Percentiles rank a stretch among this genome's conserved stretches.
These are phyloP conservation scores for Lasioglossum lativentre DNA, from an alignment of 2,888 invertebrate species.

Conservation along the genomic window DNA sequence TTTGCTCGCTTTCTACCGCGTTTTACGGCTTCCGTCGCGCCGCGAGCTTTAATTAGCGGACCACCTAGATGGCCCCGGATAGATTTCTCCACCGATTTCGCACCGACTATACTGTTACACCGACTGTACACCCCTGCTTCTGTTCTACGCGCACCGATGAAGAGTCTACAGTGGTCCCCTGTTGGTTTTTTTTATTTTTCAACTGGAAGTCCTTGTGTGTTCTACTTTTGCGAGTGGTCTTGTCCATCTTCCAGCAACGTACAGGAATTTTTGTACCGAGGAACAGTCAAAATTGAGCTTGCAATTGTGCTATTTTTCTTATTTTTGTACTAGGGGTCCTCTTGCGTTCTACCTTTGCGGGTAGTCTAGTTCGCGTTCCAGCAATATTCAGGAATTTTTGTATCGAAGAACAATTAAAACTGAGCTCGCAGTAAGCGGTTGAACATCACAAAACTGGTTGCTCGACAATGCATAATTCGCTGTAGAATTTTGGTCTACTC, in stretches of 20 bases:
- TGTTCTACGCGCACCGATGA: neutral
- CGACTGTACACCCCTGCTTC: no score
- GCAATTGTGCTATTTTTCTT: no score
- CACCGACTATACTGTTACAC: neutral
- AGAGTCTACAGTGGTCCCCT: neutral
- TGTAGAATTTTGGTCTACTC: no score
- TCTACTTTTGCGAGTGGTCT: neutral
- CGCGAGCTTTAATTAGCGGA: constrained; percentile 18
- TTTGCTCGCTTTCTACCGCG: neutral
- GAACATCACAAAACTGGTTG: no score
- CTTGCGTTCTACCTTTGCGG: neutral
- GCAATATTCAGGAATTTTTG: neutral
- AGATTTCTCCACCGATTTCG: neutral
- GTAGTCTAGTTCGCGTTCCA: neutral
- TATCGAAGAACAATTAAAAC: neutral
- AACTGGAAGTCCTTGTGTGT: accelerated
- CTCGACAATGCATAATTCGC: no score
- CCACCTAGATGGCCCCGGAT: neutral
- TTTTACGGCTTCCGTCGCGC: constrained; percentile 22
- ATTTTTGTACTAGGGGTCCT: accelerated
- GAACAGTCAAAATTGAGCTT: no score
- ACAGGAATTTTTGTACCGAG: neutral
- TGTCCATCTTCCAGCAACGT: neutral
- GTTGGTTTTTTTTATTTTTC: neutral
- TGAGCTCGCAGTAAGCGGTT: no score